phyloP scores from a whole-genome alignment of 2,888 invertebrate species.

The Camptogramma bilineatum region DNA sequence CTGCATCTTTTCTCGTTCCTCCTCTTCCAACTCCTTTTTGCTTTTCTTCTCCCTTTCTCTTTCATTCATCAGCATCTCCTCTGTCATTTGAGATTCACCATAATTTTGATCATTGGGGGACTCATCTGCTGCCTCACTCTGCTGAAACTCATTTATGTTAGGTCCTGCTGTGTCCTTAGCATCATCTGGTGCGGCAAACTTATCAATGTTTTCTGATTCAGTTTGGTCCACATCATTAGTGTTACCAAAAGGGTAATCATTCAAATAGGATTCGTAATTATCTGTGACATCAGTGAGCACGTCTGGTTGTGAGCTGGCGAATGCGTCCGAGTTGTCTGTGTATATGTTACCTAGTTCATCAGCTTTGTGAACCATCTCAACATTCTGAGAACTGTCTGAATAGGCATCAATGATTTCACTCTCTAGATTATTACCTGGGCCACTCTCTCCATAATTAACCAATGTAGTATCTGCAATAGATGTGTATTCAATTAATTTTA shows the following conservation, averaged over 20 bases:
- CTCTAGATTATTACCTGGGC: conserved; percentile 57
- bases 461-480: conserved; percentile 72
- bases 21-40: conserved; percentile 95
- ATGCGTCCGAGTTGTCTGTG: conserved; percentile 69
- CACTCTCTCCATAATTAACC: conserved; percentile 74
- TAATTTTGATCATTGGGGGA: conserved; percentile 30
- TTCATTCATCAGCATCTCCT: conserved; percentile 78
- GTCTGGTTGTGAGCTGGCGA: conserved; percentile 65
- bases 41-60: conserved; percentile 89
- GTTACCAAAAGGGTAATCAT: conserved; percentile 73
- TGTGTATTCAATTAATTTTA: not conserved
- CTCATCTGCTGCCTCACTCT: conserved; percentile 57
- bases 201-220: conserved; percentile 53
- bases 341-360: conserved; percentile 80
- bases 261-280: conserved; percentile 73
- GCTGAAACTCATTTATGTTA: conserved; percentile 66
- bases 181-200: conserved; percentile 51
- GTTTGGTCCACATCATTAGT: conserved; percentile 55
- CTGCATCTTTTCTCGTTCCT: conserved; percentile 98
- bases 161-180: conserved; percentile 56
- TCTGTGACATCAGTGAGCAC: conserved; percentile 64
- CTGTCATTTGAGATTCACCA: conserved; percentile 70
- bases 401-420: conserved; percentile 70
- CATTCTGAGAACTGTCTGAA: conserved; percentile 70
- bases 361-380: conserved; percentile 68